Conservation (phyloP, 1,140 invertebrate genomes). For the Plectrocnemia conspersa region DNA sequence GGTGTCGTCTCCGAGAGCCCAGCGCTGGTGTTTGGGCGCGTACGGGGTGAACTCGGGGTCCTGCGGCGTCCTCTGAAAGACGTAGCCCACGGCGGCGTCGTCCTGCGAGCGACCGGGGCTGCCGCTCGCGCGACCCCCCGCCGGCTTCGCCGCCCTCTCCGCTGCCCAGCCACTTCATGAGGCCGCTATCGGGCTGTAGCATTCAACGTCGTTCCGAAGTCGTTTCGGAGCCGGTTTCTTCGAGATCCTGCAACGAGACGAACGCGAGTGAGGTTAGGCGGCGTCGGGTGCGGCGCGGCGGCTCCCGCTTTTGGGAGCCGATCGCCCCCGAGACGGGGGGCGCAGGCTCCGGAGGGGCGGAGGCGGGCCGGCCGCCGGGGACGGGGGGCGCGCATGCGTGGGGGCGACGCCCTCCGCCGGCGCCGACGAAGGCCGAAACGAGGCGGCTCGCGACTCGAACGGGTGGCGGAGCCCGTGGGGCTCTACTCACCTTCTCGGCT, state of each 20-base stretch:
- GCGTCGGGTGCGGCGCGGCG: neutral
- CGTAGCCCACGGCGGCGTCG: conserved; percentile 82
- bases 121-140: conserved; percentile 39
- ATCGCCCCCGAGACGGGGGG: neutral
- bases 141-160: conserved; percentile 44
- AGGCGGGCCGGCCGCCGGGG: neutral
- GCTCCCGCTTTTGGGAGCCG: neutral
- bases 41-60: conserved; percentile 68
- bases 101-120: conserved; percentile 63
- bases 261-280: neutral
- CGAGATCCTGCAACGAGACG: neutral
- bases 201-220: conserved; percentile 47
- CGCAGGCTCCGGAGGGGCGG: neutral
- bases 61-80: conserved; percentile 74
- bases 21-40: conserved; percentile 63
- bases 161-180: conserved; percentile 53
- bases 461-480: too few species aligned
- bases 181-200: conserved; percentile 49
- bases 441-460: neutral
- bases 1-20: conserved; percentile 76
- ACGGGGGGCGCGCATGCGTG: conserved; percentile 1
- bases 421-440: neutral
- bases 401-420: conserved; percentile 6
- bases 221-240: neutral
- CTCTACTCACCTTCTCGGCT: conserved; percentile 3